Evolutionary conservation across 2,113 vertebrate genomes (phyloP).

Genomic region (Stercorarius parasiticus): DNA sequence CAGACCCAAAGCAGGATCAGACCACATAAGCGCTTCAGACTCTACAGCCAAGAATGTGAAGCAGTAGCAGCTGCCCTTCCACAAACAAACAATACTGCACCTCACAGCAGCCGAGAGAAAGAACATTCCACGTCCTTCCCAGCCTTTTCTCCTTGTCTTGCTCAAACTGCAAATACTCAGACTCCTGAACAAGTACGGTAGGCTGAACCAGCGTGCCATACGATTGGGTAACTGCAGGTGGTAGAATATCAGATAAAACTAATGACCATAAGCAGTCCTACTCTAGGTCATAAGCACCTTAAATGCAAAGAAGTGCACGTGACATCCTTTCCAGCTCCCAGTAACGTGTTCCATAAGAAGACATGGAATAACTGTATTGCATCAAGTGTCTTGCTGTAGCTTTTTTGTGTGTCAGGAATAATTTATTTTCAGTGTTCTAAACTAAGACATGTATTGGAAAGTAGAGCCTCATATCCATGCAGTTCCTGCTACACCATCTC

Average conservation of each 20-base stretch:
- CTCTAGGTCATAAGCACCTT: neutral
- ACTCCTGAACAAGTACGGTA: neutral
- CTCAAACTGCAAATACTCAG: neutral
- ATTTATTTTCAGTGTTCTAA: neutral
- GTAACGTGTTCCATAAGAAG: neutral
- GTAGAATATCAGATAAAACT: neutral
- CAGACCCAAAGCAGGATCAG: neutral
- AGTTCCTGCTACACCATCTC: neutral
- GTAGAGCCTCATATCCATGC: neutral
- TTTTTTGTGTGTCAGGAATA: neutral
- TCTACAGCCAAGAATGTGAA: neutral
- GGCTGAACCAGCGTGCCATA: neutral
- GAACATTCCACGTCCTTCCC: neutral
- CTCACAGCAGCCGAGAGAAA: neutral
- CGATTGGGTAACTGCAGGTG: neutral
- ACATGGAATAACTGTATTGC: neutral
- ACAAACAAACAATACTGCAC: neutral
- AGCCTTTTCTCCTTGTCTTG: neutral
- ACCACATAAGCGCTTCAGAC: neutral
- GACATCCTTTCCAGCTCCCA: neutral
- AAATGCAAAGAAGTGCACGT: fast-evolving
- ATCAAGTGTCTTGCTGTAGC: neutral
- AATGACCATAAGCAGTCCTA: neutral
- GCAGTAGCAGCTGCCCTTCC: neutral
- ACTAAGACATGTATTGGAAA: neutral